Conservation (phyloP, 1,140 invertebrate species). For the Tetraneura akinire region DNA sequence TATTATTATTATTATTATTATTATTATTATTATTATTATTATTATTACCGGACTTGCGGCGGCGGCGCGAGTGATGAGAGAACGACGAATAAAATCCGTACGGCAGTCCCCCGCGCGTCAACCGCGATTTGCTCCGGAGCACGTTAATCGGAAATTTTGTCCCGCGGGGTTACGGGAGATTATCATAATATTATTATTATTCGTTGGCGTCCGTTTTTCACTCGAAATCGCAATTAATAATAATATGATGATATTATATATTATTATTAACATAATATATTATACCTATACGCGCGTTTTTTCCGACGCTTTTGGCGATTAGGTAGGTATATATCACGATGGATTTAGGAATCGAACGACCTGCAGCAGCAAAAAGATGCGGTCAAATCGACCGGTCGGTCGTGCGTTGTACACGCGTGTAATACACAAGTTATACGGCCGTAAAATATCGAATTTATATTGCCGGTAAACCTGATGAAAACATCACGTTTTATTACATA, state of each 20-base stretch:
- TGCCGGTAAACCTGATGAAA: conserved; percentile 35
- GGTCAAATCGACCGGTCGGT: conserved; percentile 21
- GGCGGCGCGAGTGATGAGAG: background rate
- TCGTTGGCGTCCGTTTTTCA: too few relatives aligned
- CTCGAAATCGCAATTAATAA: background rate
- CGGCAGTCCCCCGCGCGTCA: background rate
- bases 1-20: too few relatives aligned
- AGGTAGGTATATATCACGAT: background rate
- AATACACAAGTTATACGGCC: too few relatives aligned
- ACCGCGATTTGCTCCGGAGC: background rate
- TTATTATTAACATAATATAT: too few relatives aligned
- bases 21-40: too few relatives aligned
- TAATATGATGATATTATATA: conserved; percentile 5
- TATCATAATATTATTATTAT: background rate
- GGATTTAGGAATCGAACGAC: too few relatives aligned
- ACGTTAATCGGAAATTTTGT: conserved; percentile 20
- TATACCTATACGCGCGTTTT: background rate
- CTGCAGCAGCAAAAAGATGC: background rate
- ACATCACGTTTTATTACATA: conserved; percentile 28
- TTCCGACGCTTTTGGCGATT: conserved; percentile 5
- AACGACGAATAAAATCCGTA: too few relatives aligned
- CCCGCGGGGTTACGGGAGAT: background rate
- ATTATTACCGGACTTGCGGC: too few relatives aligned
- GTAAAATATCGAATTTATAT: conserved; percentile 50
- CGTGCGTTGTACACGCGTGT: too few relatives aligned